Percentiles rank a stretch among this genome's conserved stretches.
Conservation (phyloP, 2,797 vertebrate genomes). For the Gymnothorax javanicus region DNA sequence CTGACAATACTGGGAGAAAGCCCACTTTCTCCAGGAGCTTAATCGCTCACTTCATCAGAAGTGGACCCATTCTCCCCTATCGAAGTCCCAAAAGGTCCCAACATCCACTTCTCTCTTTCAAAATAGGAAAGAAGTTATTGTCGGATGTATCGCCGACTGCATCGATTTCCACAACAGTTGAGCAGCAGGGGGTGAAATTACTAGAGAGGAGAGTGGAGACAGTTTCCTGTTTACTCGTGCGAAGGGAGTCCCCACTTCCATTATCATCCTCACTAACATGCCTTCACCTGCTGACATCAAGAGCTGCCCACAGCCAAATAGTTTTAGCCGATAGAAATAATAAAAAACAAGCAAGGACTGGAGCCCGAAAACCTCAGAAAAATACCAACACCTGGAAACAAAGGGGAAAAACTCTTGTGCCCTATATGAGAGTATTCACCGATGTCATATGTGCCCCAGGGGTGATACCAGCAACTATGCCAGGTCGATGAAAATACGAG, state of each 20-base stretch:
- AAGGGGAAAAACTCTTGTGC: no score
- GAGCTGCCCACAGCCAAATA: background rate
- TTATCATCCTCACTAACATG: background rate
- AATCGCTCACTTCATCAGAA: slow-evolving; percentile 11
- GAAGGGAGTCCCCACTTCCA: background rate
- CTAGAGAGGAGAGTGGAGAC: background rate
- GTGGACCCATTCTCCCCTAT: background rate
- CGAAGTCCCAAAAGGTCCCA: background rate
- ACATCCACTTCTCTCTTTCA: background rate
- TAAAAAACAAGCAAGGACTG: no score
- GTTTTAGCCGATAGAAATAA: background rate
- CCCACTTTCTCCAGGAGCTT: background rate
- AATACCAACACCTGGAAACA: no score
- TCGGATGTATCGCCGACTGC: background rate
- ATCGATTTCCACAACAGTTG: background rate
- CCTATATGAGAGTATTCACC: no score
- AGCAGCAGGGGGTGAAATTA: background rate
- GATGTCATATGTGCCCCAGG: no score
- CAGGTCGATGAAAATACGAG: no score
- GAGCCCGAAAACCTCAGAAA: no score
- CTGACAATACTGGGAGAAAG: background rate
- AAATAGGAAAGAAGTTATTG: background rate
- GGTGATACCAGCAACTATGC: no score
- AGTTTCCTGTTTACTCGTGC: background rate
- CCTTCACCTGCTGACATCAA: background rate